A percentile compares a stretch with the other conserved stretches of the same genome.
Conservation (phyloP, 1,140 invertebrate species). For the Magallana gigas region DNA sequence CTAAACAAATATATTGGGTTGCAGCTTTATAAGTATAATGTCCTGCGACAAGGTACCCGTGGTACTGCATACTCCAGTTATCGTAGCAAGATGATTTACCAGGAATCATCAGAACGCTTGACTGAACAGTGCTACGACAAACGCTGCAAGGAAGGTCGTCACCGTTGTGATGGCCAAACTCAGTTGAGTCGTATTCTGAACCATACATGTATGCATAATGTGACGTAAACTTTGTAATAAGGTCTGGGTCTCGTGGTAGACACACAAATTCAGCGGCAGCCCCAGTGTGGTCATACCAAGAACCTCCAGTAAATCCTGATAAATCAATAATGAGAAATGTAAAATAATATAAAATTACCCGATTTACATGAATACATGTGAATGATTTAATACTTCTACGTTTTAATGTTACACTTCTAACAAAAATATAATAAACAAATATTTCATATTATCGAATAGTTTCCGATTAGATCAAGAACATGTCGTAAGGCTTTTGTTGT, state of each 20-base stretch:
- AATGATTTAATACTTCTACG: no score
- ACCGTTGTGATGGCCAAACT: not conserved
- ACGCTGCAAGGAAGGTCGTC: slow-evolving; percentile 56
- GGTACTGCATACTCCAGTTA: slow-evolving; percentile 63
- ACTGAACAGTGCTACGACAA: slow-evolving; percentile 39
- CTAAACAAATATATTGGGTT: slow-evolving; percentile 61
- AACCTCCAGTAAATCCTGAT: slow-evolving; percentile 45
- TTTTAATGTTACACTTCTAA: no score
- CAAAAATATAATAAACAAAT: no score
- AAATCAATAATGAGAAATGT: no score
- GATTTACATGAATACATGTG: no score
- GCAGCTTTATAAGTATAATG: not conserved
- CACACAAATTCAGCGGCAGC: slow-evolving; percentile 44
- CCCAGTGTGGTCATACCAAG: not conserved
- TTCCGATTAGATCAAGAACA: no score
- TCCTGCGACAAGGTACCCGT: slow-evolving; percentile 42
- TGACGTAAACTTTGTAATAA: not conserved
- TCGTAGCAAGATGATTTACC: slow-evolving; percentile 58
- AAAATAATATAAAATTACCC: no score
- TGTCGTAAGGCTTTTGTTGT: no score
- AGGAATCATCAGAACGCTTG: slow-evolving; percentile 59
- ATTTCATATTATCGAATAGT: no score
- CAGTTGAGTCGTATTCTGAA: slow-evolving; percentile 39
- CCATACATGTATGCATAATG: slow-evolving; percentile 32
- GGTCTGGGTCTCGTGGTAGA: slow-evolving; percentile 45